Evolutionary conservation across 2,888 invertebrate species (phyloP).

Genomic region (Trimorus sp.): DNA sequence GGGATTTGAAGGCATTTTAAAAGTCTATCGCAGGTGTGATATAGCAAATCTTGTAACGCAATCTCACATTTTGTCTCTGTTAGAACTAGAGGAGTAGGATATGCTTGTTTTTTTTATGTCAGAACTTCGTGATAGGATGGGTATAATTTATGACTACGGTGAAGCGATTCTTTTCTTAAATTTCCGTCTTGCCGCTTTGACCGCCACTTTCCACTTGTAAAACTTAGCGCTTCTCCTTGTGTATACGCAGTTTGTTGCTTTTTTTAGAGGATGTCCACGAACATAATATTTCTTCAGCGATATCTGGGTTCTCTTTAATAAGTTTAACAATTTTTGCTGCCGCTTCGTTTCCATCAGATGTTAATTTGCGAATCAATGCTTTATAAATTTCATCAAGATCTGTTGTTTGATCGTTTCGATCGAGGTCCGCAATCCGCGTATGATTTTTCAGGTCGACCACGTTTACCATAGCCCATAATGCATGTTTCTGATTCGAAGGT

Average conservation of each 20-base stretch:
- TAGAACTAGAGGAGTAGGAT: neutral
- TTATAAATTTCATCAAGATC: no score
- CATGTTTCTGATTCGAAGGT: no score
- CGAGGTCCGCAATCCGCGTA: no score
- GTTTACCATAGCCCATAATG: no score
- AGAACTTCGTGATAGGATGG: neutral
- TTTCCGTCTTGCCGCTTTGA: neutral
- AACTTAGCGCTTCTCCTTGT: neutral
- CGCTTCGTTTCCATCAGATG: no score
- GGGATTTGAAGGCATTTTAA: neutral
- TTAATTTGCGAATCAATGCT: no score
- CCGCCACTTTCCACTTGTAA: neutral
- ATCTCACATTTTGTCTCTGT: constrained; percentile 11
- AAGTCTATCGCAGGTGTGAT: neutral
- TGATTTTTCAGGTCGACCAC: no score
- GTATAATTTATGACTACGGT: neutral
- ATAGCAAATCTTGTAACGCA: neutral
- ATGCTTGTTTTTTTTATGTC: neutral
- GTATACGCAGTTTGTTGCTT: neutral
- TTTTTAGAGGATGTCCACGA: no score
- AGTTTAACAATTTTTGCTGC: no score
- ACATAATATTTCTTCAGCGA: no score
- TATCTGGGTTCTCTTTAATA: no score
- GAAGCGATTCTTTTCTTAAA: neutral
- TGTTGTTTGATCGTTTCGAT: no score